Percentiles rank a stretch among this genome's conserved stretches.
Conservation (phyloP, 2,113 vertebrate species). For the Melanotaenia duboulayi region DNA sequence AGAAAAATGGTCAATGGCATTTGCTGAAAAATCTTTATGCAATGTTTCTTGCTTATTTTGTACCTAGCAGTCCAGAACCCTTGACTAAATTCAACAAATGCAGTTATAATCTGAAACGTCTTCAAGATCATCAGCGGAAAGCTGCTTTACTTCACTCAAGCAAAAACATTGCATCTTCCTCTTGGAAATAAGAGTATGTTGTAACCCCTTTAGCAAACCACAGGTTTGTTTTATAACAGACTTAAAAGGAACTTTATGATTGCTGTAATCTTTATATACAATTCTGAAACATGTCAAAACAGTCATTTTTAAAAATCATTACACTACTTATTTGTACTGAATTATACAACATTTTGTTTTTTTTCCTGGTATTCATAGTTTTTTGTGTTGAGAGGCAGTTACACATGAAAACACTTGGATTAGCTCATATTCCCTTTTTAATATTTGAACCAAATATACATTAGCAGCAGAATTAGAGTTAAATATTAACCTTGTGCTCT, state of each 20-base stretch:
- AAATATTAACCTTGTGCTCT: constrained; percentile 64
- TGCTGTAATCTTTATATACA: constrained; percentile 68
- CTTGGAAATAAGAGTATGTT: constrained; percentile 42
- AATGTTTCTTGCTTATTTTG: constrained; percentile 37
- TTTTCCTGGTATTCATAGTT: constrained; percentile 80
- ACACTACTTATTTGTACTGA: constrained; percentile 68
- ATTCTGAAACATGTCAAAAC: constrained; percentile 76
- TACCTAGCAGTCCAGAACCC: constrained; percentile 38
- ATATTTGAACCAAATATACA: constrained; percentile 71
- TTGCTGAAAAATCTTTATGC: constrained; percentile 32
- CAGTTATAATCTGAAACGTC: constrained; percentile 30
- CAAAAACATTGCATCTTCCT: constrained; percentile 52
- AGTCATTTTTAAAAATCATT: constrained; percentile 69
- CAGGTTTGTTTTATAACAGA: constrained; percentile 38
- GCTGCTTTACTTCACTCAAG: constrained; percentile 20
- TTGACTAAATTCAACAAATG: constrained; percentile 27
- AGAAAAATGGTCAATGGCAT: constrained; percentile 46
- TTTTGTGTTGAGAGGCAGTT: constrained; percentile 60
- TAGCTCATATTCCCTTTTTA: constrained; percentile 77
- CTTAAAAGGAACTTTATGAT: constrained; percentile 35
- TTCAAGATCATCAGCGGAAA: constrained; percentile 26
- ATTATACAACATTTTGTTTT: constrained; percentile 69
- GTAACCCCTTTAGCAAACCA: constrained; percentile 56
- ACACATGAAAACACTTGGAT: constrained; percentile 58
- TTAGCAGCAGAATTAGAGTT: constrained; percentile 73